Base-by-base conservation (phyloP, 2,113 vertebrate species). In the Corvus cornix region DNA sequence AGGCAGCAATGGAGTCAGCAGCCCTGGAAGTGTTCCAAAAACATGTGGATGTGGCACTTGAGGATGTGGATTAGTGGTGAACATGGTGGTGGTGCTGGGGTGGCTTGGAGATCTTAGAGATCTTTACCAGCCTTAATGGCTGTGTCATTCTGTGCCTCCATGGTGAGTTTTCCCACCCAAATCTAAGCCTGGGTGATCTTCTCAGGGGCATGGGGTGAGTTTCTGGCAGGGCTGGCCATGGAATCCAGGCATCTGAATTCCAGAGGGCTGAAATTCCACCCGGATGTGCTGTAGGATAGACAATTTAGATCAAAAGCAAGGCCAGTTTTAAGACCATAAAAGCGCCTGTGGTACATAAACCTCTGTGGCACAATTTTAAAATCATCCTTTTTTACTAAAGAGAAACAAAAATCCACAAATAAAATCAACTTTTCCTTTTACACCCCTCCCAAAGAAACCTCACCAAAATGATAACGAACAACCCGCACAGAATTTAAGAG, bases 31-130 rank as follows among this genome's bases (percentile, higher is more conserved):
- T 20, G 46, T 69, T 24, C 64, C 48, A 53, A 46, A 60, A 69
- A 1, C 39, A 16, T 1, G 0, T 62, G 64, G 63, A 44, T 69
- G 3, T 3, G 31, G 22, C 63, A 23, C 37, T 60, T n/a, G 33
- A 37, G 46, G 46, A 11, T 0, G 2, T 69, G 64, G 63, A 13
- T 19, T 44, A 10, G 55, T 15, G 37, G 31, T 53, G 46, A 39
- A 33, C 0, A 1, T 35, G 31, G 24, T 58, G 56, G 15, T n/a
- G 60, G 8, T 43, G 84, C 63, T 87, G 73, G 53, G 27, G 18
- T 52, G 46, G 7, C 37, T 28, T 23, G 15, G 46, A 33, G 73
- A 28, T 23, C 46, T 16, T 7, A 3, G 63, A 53, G 39, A 60
- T 33, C 28, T 53, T 62, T 9, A 46, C 23, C 28, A 46, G 18